These are phyloP conservation scores for Drosophila cognata DNA, from an alignment of 2,888 invertebrate species.

Conservation along the genomic window DNA sequence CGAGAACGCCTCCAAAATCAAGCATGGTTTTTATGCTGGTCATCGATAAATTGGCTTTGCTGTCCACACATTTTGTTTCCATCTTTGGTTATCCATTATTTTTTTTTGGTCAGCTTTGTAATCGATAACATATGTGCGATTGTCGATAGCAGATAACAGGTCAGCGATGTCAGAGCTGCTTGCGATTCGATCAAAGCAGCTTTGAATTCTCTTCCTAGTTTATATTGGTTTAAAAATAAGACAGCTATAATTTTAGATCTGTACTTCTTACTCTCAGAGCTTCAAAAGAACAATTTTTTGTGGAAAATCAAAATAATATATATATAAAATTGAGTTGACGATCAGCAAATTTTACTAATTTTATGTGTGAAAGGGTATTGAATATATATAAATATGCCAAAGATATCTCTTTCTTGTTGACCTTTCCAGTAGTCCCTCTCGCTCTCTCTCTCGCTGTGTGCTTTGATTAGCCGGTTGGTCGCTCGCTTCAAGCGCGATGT, in stretches of 20 bases:
- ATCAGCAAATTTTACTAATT: background rate
- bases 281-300: background rate
- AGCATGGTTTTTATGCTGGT: conserved; percentile 26
- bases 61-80: conserved; percentile 13
- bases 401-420: conserved; percentile 27
- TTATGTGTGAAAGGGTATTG: background rate
- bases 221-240: background rate
- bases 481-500: conserved; percentile 48
- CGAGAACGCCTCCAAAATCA: conserved; percentile 35
- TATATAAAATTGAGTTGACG: background rate
- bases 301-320: background rate
- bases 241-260: background rate
- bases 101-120: conserved; percentile 19
- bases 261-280: background rate
- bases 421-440: conserved; percentile 28
- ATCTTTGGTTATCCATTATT: background rate
- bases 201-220: conserved; percentile 4
- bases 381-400: background rate
- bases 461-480: conserved; percentile 66
- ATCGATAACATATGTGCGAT: conserved; percentile 27
- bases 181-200: conserved; percentile 28
- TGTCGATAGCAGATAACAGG: conserved; percentile 39
- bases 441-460: conserved; percentile 25
- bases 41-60: conserved; percentile 36
- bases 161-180: conserved; percentile 26